phyloP scores from a whole-genome alignment of 1,140 invertebrate genomes.

The Halotydeus destructor region DNA sequence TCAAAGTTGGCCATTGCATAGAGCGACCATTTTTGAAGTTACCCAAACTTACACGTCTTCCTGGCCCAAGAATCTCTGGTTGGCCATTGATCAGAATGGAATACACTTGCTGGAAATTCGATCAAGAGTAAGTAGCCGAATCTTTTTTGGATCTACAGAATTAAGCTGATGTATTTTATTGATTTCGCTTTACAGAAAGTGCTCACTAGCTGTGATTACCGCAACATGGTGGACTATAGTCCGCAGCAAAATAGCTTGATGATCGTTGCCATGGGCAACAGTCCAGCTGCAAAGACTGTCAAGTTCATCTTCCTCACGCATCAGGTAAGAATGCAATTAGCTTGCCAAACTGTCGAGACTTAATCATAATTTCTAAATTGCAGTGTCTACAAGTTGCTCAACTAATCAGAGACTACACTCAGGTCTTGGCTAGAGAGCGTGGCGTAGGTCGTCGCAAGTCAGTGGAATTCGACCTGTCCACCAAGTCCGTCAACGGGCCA shows the following conservation, averaged over 20 bases:
- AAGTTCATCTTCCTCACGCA: slow-evolving; percentile 71
- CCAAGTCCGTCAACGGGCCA: background rate
- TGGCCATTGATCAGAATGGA: slow-evolving; percentile 79
- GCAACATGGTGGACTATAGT: slow-evolving; percentile 60
- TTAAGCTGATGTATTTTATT: slow-evolving; percentile 1
- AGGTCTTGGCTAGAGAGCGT: slow-evolving; percentile 15
- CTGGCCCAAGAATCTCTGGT: slow-evolving; percentile 62
- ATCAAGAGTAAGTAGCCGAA: slow-evolving; percentile 34
- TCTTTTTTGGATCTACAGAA: background rate
- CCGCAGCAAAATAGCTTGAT: slow-evolving; percentile 68
- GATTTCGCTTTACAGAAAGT: slow-evolving; percentile 32
- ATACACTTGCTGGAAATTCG: slow-evolving; percentile 71
- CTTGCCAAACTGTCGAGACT: background rate
- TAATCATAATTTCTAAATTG: slow-evolving; percentile 9
- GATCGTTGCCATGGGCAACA: slow-evolving; percentile 39
- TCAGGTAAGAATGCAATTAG: slow-evolving; percentile 35
- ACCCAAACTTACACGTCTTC: slow-evolving; percentile 91
- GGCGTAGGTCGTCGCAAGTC: slow-evolving; percentile 11
- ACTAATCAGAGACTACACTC: slow-evolving; percentile 61
- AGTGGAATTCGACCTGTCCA: slow-evolving; percentile 14
- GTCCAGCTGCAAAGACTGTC: slow-evolving; percentile 52
- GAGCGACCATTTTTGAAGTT: slow-evolving; percentile 82
- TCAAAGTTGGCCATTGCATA: slow-evolving; percentile 73
- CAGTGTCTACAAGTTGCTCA: slow-evolving; percentile 83
- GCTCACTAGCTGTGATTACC: slow-evolving; percentile 69